Conservation (phyloP, 2,797 vertebrate genomes). For the Anableps anableps region DNA sequence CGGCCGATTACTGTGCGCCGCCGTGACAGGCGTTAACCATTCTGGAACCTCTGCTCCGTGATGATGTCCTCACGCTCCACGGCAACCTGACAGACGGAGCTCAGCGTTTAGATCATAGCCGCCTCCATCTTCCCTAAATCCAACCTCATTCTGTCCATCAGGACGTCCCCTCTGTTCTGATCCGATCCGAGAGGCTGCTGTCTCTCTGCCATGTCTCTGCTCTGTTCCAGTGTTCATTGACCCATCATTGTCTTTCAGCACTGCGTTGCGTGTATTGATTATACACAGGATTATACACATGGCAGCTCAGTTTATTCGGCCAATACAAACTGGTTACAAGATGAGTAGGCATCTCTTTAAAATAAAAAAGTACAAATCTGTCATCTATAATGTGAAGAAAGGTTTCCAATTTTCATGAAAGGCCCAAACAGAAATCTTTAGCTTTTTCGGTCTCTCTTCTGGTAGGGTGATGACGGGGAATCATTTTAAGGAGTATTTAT, state of each 20-base stretch:
- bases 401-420: background rate
- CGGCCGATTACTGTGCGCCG: slow-evolving; percentile 81
- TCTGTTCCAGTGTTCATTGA: slow-evolving; percentile 35
- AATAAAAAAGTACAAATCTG: background rate
- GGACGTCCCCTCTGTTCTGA: slow-evolving; percentile 14
- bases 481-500: slow-evolving; percentile 33
- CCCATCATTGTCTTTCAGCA: slow-evolving; percentile 29
- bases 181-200: slow-evolving; percentile 17
- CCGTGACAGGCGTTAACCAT: slow-evolving; percentile 83
- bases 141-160: slow-evolving; percentile 25
- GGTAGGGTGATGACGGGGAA: background rate
- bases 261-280: slow-evolving; percentile 51
- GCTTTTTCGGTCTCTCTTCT: background rate
- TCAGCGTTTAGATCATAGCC: slow-evolving; percentile 88
- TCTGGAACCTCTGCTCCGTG: slow-evolving; percentile 79
- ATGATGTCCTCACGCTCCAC: slow-evolving; percentile 83
- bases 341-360: background rate
- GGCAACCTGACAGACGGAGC: slow-evolving; percentile 71
- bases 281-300: slow-evolving; percentile 32
- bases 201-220: slow-evolving; percentile 19
- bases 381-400: background rate
- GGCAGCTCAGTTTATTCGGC: slow-evolving; percentile 8
- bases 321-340: background rate
- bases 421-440: background rate
- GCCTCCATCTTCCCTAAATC: slow-evolving; percentile 35